Evolutionary conservation across 2,888 invertebrate species (phyloP), one percentile per base, ranked within the genome.

Genomic region (Calameuta pallipes): DNA sequence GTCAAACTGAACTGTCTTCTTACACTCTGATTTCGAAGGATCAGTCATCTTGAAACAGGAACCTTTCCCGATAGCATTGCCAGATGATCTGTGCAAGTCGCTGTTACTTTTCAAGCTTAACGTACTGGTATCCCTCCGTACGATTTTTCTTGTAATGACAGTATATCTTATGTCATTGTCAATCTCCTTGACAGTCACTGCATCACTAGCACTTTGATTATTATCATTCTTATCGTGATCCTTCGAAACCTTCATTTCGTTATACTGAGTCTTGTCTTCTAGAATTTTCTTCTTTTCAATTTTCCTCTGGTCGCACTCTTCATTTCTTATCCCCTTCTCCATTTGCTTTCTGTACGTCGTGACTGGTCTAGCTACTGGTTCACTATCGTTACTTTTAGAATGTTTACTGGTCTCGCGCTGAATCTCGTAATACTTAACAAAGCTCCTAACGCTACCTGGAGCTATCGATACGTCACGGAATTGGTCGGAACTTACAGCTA

Each of bases 391-490:
- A 85, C 82, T 82, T 83, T 87, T 87, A 85, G 87, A 84, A 87
- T 86, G 82, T 82, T 76, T 82, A 80, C 82, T 85, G 79, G 82
- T 85, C 82, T 87, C 84, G 56, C 79, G 81, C 76, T 86, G 85
- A 81, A 89, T 86, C 83, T 91, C 91, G 83, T 90, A 91, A 81
- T 89, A 88, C 79, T 89, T 87, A 81, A 91, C 87, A 82, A 90
- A 91, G 82, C 83, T 91, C 78, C 85, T 89, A 88, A 91, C 91
- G 83, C 89, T 91, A 89, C 91, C 91, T 74, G 90, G 90, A 80
- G 84, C 83, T 86, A 90, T 89, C 71, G 85, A 85, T 82, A 86
- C 82, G 81, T 85, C 82, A 78, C 80, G 83, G 82, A 85, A 85
- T 90, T 90, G 90, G 88, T 90, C 89, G 83, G 85, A 85, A 87